Evolutionary conservation across 2,113 vertebrate species (phyloP).

Genomic region (Lagopus leucura): DNA sequence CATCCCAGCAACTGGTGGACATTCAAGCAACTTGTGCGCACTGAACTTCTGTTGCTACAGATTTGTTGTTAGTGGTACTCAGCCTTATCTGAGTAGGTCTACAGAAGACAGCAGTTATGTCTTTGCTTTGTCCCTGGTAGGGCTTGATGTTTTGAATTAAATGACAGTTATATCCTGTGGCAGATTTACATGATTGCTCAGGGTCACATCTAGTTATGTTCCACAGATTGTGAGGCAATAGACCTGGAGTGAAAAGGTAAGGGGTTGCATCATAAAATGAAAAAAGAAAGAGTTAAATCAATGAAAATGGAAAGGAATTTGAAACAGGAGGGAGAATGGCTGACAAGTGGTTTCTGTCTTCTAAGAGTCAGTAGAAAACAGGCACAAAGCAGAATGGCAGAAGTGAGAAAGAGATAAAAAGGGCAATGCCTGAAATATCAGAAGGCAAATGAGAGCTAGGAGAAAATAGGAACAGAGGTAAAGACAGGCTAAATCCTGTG

Average conservation of each 20-base stretch:
- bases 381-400: accelerated
- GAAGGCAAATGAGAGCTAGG: not conserved
- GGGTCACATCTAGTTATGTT: not conserved
- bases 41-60: not conserved
- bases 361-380: not conserved
- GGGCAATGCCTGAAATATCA: not conserved
- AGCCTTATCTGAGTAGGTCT: accelerated
- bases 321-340: not conserved
- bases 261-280: not conserved
- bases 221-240: not conserved
- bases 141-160: not conserved
- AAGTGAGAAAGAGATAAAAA: not conserved
- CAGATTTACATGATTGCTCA: not conserved
- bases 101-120: accelerated
- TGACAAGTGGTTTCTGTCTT: not conserved
- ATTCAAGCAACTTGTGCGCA: not conserved
- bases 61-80: not conserved
- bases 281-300: not conserved
- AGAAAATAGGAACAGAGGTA: not conserved
- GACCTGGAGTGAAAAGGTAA: not conserved
- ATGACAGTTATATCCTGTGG: not conserved
- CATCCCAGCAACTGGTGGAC: not conserved
- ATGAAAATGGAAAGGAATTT: not conserved
- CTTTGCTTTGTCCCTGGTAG: not conserved
- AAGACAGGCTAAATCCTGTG: not conserved